A percentile compares a stretch with the other conserved stretches of the same genome.
Conservation (phyloP, 2,797 vertebrate species). For the Myioborus miniatus region DNA sequence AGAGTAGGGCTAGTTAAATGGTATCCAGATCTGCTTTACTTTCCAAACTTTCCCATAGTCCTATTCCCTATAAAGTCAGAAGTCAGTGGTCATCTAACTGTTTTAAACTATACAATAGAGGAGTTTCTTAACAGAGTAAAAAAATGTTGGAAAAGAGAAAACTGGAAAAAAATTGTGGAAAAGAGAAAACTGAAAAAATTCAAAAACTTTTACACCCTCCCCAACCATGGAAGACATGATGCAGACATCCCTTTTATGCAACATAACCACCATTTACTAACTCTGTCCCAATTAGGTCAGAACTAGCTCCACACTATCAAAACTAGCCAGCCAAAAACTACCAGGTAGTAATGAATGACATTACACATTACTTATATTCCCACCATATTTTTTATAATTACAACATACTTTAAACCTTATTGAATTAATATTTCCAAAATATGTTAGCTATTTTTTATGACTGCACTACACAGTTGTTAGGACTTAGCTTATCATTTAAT, state of each 20-base stretch:
- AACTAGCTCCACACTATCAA: not conserved
- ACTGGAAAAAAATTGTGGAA: fast-evolving
- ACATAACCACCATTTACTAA: not conserved
- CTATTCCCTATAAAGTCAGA: not conserved
- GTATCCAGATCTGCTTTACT: not conserved
- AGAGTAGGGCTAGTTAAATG: not conserved
- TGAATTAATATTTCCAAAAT: not conserved
- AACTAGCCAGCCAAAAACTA: not conserved
- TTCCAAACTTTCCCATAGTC: not conserved
- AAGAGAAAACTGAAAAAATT: not conserved
- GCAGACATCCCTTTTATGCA: not conserved
- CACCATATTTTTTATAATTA: not conserved
- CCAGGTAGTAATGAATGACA: not conserved
- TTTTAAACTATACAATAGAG: not conserved
- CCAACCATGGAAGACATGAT: not conserved
- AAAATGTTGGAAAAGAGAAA: not conserved
- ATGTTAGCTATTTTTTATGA: not conserved
- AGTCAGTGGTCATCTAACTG: not conserved
- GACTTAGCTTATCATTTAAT: not conserved
- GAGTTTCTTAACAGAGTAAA: not conserved
- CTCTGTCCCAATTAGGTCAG: not conserved
- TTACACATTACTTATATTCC: not conserved
- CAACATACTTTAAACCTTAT: not conserved
- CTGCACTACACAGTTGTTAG: not conserved
- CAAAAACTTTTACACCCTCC: not conserved